A percentile compares a stretch with the other conserved stretches of the same genome.
Evolutionary conservation across 2,797 vertebrate genomes (phyloP).

Genomic region (Cichlasoma orientale): DNA sequence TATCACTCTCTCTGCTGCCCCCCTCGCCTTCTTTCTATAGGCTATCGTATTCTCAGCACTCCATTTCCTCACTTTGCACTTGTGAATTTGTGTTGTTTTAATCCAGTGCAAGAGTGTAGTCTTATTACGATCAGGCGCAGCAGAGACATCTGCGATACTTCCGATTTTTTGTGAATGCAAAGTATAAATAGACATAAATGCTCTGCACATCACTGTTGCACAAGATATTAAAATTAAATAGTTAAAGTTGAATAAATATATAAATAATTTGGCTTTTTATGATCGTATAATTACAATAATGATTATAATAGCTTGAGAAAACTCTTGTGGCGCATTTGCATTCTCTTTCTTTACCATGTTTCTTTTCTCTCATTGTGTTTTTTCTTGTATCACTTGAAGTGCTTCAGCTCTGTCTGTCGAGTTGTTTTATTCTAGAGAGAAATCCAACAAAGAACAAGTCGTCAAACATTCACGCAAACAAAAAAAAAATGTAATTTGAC

Average conservation of each 20-base stretch:
- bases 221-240: background rate
- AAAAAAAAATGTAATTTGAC: conserved; percentile 79
- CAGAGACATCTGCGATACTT: background rate
- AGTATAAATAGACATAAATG: background rate
- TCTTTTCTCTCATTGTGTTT: conserved; percentile 6
- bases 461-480: conserved; percentile 78
- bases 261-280: background rate
- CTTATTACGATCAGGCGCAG: conserved; percentile 16
- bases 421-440: conserved; percentile 59
- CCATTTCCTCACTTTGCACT: conserved; percentile 39
- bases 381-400: conserved; percentile 10
- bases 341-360: background rate
- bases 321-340: background rate
- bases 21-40: conserved; percentile 47
- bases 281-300: background rate
- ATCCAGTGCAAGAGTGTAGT: background rate
- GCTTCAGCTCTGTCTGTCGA: conserved; percentile 32
- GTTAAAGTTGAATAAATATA: background rate
- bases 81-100: conserved; percentile 46
- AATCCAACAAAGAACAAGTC: conserved; percentile 75
- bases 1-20: conserved; percentile 60
- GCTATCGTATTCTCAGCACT: conserved; percentile 47
- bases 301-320: background rate
- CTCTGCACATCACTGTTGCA: background rate
- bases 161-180: background rate